Evolutionary conservation across 2,888 invertebrate species (phyloP).

Genomic region (Adineta ricciae): DNA sequence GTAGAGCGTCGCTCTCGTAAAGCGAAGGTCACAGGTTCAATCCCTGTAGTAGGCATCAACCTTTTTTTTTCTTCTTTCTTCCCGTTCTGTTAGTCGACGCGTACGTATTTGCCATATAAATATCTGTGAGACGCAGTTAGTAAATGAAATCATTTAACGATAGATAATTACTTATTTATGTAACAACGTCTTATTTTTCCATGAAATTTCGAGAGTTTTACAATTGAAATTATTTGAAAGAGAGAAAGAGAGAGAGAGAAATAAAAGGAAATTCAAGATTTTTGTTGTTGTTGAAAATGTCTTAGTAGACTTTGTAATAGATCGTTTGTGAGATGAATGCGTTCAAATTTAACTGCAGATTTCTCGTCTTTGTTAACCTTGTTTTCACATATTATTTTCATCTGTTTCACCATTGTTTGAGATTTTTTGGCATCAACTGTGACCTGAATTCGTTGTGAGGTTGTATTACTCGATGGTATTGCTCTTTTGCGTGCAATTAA

Average conservation of each 20-base stretch:
- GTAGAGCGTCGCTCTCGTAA: constrained; percentile 15
- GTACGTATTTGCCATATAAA: too few species aligned
- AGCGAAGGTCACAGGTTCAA: constrained; percentile 15
- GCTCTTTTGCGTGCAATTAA: not conserved
- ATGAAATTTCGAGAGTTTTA: too few species aligned
- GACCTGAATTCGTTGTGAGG: not conserved
- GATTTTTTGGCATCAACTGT: not conserved
- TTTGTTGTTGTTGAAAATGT: not conserved
- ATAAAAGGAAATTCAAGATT: too few species aligned
- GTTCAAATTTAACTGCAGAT: not conserved
- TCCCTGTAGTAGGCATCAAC: constrained; percentile 2
- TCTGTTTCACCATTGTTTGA: not conserved
- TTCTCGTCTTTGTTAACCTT: not conserved
- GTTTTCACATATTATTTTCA: not conserved
- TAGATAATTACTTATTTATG: too few species aligned
- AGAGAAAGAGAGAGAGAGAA: too few species aligned
- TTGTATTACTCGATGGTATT: not conserved
- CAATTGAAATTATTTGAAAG: too few species aligned
- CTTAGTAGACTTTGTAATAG: not conserved
- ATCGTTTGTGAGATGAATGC: not conserved
- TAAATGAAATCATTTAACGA: too few species aligned
- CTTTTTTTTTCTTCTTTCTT: not conserved
- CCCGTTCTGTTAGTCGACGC: not conserved
- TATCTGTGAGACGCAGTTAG: too few species aligned
- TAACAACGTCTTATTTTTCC: too few species aligned